Percentiles rank a stretch among this genome's conserved stretches.
These are phyloP conservation scores for Nowickia ferox DNA, from an alignment of 2,888 invertebrate species.

Conservation along the genomic window DNA sequence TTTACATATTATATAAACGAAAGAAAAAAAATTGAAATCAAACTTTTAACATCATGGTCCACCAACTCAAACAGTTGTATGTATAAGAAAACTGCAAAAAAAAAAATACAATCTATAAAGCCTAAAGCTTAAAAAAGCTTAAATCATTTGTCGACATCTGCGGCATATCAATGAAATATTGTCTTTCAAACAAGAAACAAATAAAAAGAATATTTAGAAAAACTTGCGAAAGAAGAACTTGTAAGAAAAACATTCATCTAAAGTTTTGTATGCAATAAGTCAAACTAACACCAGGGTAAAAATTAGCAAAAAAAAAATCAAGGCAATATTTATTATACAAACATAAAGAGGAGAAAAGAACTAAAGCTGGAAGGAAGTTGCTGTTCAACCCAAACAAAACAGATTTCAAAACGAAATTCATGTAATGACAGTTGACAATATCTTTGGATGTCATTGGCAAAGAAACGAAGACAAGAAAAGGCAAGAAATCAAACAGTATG, in stretches of 20 bases:
- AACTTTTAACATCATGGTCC: constrained; percentile 57
- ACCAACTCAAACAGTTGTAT: not conserved
- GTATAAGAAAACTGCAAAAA: constrained; percentile 21
- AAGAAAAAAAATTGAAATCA: constrained; percentile 24
- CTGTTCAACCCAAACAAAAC: constrained; percentile 9
- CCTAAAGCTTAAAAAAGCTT: constrained; percentile 71
- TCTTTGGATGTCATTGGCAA: constrained; percentile 56
- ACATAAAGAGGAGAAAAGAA: not conserved
- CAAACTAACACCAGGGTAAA: constrained; percentile 65
- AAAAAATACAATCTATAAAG: constrained; percentile 62
- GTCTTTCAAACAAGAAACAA: constrained; percentile 25
- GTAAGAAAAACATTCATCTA: constrained; percentile 29
- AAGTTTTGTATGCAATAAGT: constrained; percentile 69
- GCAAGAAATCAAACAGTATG: not conserved
- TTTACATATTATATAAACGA: not conserved
- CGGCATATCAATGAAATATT: constrained; percentile 71
- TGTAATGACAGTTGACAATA: constrained; percentile 70
- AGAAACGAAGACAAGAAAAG: not conserved
- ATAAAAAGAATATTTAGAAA: constrained; percentile 10
- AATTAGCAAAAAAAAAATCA: not conserved
- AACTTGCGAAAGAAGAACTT: constrained; percentile 15
- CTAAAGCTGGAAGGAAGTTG: not conserved
- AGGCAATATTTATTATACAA: constrained; percentile 25
- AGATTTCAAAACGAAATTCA: constrained; percentile 36
- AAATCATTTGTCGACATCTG: constrained; percentile 72